Conservation (phyloP, 2,888 invertebrate genomes). For the Lasioglossum leucozonium region DNA sequence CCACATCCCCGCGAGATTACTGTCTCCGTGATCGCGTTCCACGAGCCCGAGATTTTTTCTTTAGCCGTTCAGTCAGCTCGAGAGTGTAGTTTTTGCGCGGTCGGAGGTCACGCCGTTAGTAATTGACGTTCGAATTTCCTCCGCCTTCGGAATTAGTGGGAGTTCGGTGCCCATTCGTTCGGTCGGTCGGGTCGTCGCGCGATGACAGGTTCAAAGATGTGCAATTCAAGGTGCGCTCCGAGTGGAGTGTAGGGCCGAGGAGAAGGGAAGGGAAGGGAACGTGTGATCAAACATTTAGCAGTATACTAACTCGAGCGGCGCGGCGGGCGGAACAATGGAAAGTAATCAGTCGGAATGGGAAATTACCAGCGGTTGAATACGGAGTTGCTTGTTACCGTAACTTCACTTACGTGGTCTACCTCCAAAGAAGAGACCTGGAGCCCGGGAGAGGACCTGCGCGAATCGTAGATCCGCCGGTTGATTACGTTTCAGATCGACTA, state of each 20-base stretch:
- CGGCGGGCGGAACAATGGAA: not conserved
- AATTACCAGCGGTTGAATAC: constrained; percentile 10
- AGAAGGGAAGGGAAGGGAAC: not conserved
- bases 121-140: not conserved
- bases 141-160: constrained; percentile 1
- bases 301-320: not conserved
- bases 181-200: not conserved
- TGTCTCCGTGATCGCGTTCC: not conserved
- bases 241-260: not conserved
- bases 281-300: constrained; percentile 16
- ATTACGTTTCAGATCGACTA: constrained; percentile 39
- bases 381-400: constrained; percentile 19
- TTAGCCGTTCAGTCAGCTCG: not conserved
- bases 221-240: not conserved
- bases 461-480: constrained; percentile 19
- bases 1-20: not conserved
- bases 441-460: not conserved
- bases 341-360: constrained; percentile 29
- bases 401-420: constrained; percentile 26
- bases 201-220: not conserved
- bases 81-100: not conserved
- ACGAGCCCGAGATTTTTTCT: not conserved
- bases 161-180: not conserved
- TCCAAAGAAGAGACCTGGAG: constrained; percentile 25
- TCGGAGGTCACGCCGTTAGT: not conserved